These are phyloP conservation scores for Dolichoris vasculosae DNA, from an alignment of 1,140 invertebrate genomes.

Conservation along the genomic window DNA sequence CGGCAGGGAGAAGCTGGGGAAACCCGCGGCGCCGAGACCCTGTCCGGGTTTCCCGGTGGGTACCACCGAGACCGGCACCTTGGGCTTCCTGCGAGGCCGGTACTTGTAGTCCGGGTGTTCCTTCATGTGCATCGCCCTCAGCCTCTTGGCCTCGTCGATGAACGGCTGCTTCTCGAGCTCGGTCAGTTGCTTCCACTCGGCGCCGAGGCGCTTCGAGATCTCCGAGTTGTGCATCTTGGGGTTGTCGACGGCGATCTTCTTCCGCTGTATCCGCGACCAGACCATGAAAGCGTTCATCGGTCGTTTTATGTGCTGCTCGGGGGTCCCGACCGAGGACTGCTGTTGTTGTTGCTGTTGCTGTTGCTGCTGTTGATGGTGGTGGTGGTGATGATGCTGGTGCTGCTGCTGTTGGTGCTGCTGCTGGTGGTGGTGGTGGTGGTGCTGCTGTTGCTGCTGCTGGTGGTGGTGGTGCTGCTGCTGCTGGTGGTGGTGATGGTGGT, in stretches of 20 bases:
- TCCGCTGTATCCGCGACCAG: slow-evolving; percentile 96
- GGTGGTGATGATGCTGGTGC: slow-evolving; percentile 46
- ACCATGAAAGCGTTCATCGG: slow-evolving; percentile 99
- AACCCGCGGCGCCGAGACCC: slow-evolving; percentile 83
- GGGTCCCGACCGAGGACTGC: slow-evolving; percentile 58
- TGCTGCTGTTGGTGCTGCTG: not conserved
- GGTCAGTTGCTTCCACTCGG: slow-evolving; percentile 96
- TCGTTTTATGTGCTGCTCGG: slow-evolving; percentile 88
- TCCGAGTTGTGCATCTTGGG: slow-evolving; percentile 99
- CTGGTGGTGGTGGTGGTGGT: not conserved
- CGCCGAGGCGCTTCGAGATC: slow-evolving; percentile 97
- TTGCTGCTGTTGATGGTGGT: slow-evolving; percentile 55
- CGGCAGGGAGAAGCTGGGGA: slow-evolving; percentile 76
- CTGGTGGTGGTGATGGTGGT: not conserved
- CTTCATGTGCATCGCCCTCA: slow-evolving; percentile 98
- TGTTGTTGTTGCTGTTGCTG: slow-evolving; percentile 53
- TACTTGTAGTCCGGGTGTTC: slow-evolving; percentile 99
- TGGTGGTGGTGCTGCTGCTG: not conserved
- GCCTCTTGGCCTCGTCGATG: slow-evolving; percentile 98
- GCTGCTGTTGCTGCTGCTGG: slow-evolving; percentile 45
- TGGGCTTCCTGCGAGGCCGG: slow-evolving; percentile 90
- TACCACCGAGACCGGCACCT: slow-evolving; percentile 77
- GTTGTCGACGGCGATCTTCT: slow-evolving; percentile 99
- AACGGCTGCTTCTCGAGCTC: slow-evolving; percentile 97
- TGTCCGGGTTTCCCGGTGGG: slow-evolving; percentile 75